Evolutionary conservation across 2,113 vertebrate genomes (phyloP).

Genomic region (Nerophis ophidion): DNA sequence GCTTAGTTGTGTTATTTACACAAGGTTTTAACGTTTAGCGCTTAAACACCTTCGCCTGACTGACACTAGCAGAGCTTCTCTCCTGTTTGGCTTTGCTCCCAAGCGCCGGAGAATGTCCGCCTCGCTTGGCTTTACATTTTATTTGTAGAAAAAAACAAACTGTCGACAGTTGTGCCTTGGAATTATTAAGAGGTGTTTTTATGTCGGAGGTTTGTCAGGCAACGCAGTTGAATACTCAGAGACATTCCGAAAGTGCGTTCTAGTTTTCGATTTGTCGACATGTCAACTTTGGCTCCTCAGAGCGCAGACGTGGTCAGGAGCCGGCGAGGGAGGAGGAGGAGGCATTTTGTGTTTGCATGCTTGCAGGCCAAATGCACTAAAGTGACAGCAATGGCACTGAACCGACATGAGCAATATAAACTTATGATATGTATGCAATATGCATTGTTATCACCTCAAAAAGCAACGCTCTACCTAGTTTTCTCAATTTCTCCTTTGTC

Average conservation of each 20-base stretch:
- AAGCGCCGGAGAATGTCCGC: conserved; percentile 41
- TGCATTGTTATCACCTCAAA: conserved; percentile 22
- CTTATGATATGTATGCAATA: conserved; percentile 11
- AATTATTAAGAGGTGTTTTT: conserved; percentile 49
- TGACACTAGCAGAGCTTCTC: conserved; percentile 37
- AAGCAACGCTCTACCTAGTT: conserved; percentile 32
- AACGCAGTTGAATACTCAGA: conserved; percentile 29
- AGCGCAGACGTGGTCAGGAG: conserved; percentile 68
- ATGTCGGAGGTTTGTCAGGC: conserved; percentile 15
- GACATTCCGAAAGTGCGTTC: conserved; percentile 58
- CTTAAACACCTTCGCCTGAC: conserved; percentile 22
- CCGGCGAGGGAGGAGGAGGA: conserved; percentile 56
- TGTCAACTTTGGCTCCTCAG: conserved; percentile 69
- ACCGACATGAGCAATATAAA: conserved; percentile 16
- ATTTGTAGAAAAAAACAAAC: conserved; percentile 35
- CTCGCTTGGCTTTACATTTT: conserved; percentile 46
- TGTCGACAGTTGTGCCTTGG: conserved; percentile 56
- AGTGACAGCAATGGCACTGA: conserved; percentile 54
- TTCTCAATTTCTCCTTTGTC: conserved; percentile 52
- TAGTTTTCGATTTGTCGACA: conserved; percentile 66
- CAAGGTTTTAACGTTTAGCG: conserved; percentile 30
- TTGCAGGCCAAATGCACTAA: conserved; percentile 49
- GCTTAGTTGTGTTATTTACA: conserved; percentile 54
- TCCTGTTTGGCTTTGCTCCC: conserved; percentile 4
- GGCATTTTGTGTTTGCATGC: conserved; percentile 67